Conservation (phyloP, 2,797 vertebrate species). For the Coreius guichenoti region DNA sequence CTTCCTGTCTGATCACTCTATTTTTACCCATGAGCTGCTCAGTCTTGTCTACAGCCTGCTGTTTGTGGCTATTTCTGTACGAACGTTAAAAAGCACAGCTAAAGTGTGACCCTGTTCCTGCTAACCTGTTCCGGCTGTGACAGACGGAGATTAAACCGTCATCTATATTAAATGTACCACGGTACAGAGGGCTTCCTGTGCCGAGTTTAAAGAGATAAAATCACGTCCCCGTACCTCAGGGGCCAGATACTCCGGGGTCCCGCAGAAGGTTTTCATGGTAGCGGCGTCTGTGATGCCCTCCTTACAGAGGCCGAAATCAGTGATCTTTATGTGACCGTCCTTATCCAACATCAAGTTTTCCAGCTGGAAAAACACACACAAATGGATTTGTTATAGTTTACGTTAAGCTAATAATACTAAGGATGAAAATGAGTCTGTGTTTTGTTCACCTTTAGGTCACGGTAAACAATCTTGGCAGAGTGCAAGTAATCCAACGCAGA, state of each 20-base stretch:
- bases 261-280: constrained; percentile 85
- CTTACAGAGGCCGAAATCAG: constrained; percentile 83
- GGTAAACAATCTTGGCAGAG: constrained; percentile 96
- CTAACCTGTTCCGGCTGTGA: constrained; percentile 11
- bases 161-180: background rate
- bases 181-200: background rate
- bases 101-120: constrained; percentile 30
- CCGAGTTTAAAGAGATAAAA: background rate
- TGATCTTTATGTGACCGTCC: constrained; percentile 84
- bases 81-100: background rate
- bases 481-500: constrained; percentile 96
- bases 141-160: background rate
- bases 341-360: constrained; percentile 86
- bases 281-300: constrained; percentile 83
- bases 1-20: constrained; percentile 1
- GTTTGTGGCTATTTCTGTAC: constrained; percentile 10
- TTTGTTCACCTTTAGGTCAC: constrained; percentile 91
- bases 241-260: constrained; percentile 82
- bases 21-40: background rate
- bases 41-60: background rate
- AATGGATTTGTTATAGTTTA: background rate
- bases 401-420: background rate
- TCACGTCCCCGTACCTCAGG: constrained; percentile 72
- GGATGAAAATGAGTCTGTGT: background rate
- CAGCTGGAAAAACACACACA: constrained; percentile 67